Evolutionary conservation across 2,113 vertebrate species (phyloP).

Genomic region (Numenius arquata): DNA sequence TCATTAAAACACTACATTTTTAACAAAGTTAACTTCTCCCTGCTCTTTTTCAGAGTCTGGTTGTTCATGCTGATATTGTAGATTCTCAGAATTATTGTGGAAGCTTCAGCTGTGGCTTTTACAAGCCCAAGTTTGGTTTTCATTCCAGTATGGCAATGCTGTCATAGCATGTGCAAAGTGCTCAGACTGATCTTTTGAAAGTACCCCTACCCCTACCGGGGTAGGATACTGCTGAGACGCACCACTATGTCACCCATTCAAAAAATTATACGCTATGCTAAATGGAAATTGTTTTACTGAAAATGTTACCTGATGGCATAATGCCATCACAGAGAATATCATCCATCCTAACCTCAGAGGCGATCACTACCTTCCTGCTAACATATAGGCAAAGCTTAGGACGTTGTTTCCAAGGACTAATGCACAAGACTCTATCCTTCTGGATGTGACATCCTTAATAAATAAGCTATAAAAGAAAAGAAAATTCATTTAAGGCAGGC

Average conservation of each 20-base stretch:
- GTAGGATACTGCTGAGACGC: neutral
- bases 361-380: neutral
- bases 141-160: neutral
- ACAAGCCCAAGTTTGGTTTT: neutral
- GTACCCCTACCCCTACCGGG: fast-evolving
- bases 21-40: neutral
- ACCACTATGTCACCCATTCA: neutral
- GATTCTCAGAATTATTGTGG: neutral
- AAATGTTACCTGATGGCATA: neutral
- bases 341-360: neutral
- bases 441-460: neutral
- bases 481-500: neutral
- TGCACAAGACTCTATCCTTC: neutral
- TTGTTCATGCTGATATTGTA: neutral
- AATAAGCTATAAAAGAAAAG: neutral
- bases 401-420: neutral
- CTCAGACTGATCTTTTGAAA: neutral
- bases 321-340: neutral
- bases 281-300: neutral
- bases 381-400: neutral
- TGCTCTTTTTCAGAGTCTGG: neutral
- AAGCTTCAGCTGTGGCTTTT: neutral
- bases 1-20: neutral
- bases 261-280: neutral
- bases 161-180: fast-evolving